Evolutionary conservation across 2,888 invertebrate genomes (phyloP), one percentile per base, ranked within the genome.

Genomic region (Volucella zonaria): DNA sequence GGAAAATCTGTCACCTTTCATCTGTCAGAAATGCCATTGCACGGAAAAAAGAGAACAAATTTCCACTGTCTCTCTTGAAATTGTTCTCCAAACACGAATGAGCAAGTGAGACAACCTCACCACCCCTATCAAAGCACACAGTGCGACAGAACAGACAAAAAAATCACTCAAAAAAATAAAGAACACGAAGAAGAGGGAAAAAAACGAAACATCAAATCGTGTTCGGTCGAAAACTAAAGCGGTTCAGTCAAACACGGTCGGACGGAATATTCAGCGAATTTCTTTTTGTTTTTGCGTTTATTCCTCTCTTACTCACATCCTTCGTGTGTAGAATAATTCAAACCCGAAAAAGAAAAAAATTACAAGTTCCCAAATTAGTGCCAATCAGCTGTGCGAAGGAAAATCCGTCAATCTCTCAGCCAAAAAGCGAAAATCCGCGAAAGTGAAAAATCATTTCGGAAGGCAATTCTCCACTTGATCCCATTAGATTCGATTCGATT

Each of bases 181-280:
- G 68, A 47, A 47, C 38, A 42, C 56, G 15, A 76, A 18, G 38
- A 31, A 45, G 68, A 82, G 23, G 23, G 52, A 18, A 11, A 38
- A 52, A 47, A 3, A 58, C 23, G 14, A 31, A 58, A 58, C 47
- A 61, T 31, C 31, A 75, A 75, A 74, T 56, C 23, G 43, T 23
- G 42, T 58, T 11, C 12, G 58, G 75, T 71, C 45, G 38, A 59
- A 62, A 83, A 58, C 43, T 67, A 75, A 66, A 79, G 68, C 73
- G 59, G 38, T 77, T 85, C 73, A 85, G 85, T 85, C 51, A 81
- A 77, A 47, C 81, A 85, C 76, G 81, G 76, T 62, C 85, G 76
- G 81, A 77, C 71, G 76, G 71, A 64, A 77, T 52, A 67, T 67
- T 67, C 40, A 70, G 70, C 59, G 66, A 67, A 73, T 61, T 76